A percentile compares a stretch with the other conserved stretches of the same genome.
Evolutionary conservation across 2,113 vertebrate species (phyloP).

Genomic region (Saguinus midas): DNA sequence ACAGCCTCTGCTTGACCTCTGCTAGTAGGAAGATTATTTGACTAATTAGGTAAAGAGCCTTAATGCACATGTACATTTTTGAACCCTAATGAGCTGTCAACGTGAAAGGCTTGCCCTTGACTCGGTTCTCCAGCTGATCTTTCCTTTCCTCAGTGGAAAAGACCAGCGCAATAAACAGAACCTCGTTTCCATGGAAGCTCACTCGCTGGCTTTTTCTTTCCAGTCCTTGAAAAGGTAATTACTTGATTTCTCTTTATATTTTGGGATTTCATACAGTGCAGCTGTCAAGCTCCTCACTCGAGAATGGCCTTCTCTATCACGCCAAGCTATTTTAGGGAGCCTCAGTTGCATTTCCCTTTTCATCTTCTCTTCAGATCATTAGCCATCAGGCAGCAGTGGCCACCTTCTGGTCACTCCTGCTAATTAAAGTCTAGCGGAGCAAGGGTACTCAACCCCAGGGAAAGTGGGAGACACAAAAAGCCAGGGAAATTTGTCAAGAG

Average conservation of each 20-base stretch:
- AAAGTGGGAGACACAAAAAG: neutral
- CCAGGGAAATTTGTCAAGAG: neutral
- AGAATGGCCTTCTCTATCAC: neutral
- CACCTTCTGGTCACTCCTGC: neutral
- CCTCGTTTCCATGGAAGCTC: slow-evolving; percentile 54
- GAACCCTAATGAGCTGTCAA: slow-evolving; percentile 44
- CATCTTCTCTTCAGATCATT: neutral
- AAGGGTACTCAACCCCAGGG: neutral
- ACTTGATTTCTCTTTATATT: slow-evolving; percentile 52
- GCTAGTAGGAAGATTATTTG: slow-evolving; percentile 24
- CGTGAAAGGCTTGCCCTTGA: neutral
- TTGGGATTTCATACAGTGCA: neutral
- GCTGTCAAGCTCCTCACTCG: neutral
- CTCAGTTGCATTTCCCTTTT: neutral
- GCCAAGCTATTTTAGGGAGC: slow-evolving; percentile 23
- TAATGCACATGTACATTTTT: neutral
- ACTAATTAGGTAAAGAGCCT: slow-evolving; percentile 50
- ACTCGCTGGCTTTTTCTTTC: neutral
- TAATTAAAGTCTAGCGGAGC: slow-evolving; percentile 48
- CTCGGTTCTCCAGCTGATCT: neutral
- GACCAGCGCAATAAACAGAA: slow-evolving; percentile 46
- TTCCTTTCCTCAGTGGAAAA: slow-evolving; percentile 36
- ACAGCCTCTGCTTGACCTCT: slow-evolving; percentile 6
- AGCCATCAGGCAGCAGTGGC: slow-evolving; percentile 2
- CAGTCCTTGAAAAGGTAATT: slow-evolving; percentile 47